A percentile compares a stretch with the other conserved stretches of the same genome.
These are phyloP conservation scores for Melanotaenia nigrans DNA, from an alignment of 2,797 vertebrate species.

Conservation along the genomic window DNA sequence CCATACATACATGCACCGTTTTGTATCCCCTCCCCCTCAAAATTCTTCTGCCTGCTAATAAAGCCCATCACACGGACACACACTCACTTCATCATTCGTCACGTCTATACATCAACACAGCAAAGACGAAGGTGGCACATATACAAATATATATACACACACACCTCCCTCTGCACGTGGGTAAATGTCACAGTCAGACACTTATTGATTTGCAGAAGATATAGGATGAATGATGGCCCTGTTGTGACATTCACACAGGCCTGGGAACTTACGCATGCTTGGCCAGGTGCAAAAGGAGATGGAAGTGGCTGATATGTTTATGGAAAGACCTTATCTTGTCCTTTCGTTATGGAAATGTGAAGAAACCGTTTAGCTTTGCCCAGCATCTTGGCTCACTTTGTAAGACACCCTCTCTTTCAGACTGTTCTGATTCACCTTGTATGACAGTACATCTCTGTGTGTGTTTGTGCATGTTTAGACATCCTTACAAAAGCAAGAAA, in stretches of 20 bases:
- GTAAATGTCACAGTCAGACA: conserved; percentile 76
- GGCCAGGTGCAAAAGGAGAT: conserved; percentile 53
- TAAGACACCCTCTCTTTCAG: conserved; percentile 24
- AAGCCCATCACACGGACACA: conserved; percentile 34
- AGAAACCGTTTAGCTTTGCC: conserved; percentile 57
- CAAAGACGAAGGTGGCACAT: conserved; percentile 49
- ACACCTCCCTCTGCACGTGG: conserved; percentile 46
- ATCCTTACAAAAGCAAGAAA: conserved; percentile 26
- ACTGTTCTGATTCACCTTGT: conserved; percentile 22
- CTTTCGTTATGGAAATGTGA: conserved; percentile 73
- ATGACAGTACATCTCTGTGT: conserved; percentile 12
- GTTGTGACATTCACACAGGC: conserved; percentile 72
- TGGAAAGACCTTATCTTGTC: conserved; percentile 76
- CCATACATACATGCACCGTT: conserved; percentile 26
- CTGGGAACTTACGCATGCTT: conserved; percentile 33
- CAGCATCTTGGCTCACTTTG: conserved; percentile 38
- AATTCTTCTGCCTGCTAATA: conserved; percentile 1
- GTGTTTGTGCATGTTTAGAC: conserved; percentile 44
- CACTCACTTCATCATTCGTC: conserved; percentile 45
- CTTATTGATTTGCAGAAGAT: conserved; percentile 75
- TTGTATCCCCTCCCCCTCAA: conserved; percentile 2
- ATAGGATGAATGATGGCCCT: conserved; percentile 71
- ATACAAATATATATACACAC: conserved; percentile 29
- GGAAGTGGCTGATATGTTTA: conserved; percentile 66
- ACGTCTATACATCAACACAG: conserved; percentile 33